Evolutionary conservation across 2,888 invertebrate genomes (phyloP).

Genomic region (Polydrusus tereticollis): DNA sequence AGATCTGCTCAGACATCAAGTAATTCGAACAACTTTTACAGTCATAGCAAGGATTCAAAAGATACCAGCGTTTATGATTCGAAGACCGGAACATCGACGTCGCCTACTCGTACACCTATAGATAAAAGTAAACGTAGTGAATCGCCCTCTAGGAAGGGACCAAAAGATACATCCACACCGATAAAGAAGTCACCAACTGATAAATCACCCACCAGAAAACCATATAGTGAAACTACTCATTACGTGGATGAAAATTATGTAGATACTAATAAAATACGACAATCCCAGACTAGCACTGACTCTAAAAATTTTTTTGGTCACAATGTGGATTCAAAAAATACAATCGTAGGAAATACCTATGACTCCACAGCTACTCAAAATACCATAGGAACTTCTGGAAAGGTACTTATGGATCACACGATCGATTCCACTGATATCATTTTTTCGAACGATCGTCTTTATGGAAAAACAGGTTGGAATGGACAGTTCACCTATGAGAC

Average conservation of each 20-base stretch:
- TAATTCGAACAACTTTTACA: constrained; percentile 56
- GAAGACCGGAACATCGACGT: constrained; percentile 39
- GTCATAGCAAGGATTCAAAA: constrained; percentile 55
- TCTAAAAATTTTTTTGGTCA: constrained; percentile 63
- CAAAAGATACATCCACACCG: constrained; percentile 18
- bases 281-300: constrained; percentile 57
- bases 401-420: constrained; percentile 68
- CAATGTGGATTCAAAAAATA: constrained; percentile 58
- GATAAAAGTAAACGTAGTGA: constrained; percentile 6
- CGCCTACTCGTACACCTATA: constrained; percentile 37
- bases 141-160: constrained; percentile 22
- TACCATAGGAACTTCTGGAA: constrained; percentile 65
- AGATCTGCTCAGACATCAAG: constrained; percentile 55
- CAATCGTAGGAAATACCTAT: constrained; percentile 62
- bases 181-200: constrained; percentile 16
- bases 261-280: constrained; percentile 57
- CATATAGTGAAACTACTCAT: constrained; percentile 36
- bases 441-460: constrained; percentile 64
- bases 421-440: constrained; percentile 65
- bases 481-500: constrained; percentile 64
- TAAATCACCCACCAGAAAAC: constrained; percentile 25
- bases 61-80: constrained; percentile 60
- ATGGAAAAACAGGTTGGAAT: constrained; percentile 66
- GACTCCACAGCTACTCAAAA: constrained; percentile 64
- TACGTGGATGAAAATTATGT: constrained; percentile 60